Base-by-base conservation (phyloP, 2,113 vertebrate genomes). In the Tetrao urogallus region DNA sequence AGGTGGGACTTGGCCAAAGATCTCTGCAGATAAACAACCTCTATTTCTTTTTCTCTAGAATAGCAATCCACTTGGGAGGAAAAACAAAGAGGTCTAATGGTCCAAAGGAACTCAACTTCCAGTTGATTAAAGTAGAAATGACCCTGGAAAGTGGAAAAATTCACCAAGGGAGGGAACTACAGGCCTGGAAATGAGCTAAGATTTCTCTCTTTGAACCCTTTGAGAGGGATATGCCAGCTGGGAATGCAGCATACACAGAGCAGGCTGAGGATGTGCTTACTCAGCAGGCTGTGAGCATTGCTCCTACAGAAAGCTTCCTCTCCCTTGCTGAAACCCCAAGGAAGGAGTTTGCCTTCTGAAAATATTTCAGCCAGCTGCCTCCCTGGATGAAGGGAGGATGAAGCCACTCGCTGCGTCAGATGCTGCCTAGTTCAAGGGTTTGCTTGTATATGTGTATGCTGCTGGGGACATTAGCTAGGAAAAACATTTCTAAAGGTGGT, bases 81-180 rank as follows among this genome's bases (percentile, higher is more conserved):
- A 94, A 63, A 93, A 32, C 66, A 70, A 34, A 72, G 48, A 79
- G 38, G 66, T 27, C 45, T 92, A 93, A 72, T 58, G 16, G 48
- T 42, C 30, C 48, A 73, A 76, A 94, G 36, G 50, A 95, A 90
- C 34, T 71, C 52, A 88, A 14, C 69, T 75, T 83, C 60, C 25
- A 81, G 47, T 69, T 84, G 66, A 90, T 86, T 94, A n/a, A 88
- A 90, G 56, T 75, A 81, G n/a, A 93, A 95, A 76, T 58, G n/a
- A 45, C 9, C 65, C 43, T 82, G 48, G 3, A 89, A 94, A 89
- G 54, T 58, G 36, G 20, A 85, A 93, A 91, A 70, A 54, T 5
- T 81, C 70, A 63, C 52, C 66, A 63, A 82, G 15, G 25, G 47
- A 89, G n/a, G 28, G 11, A 50, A 79, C 60, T 89, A 57, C 43